phyloP scores from a whole-genome alignment of 2,888 invertebrate species.

The Barypeithes pellucidus region DNA sequence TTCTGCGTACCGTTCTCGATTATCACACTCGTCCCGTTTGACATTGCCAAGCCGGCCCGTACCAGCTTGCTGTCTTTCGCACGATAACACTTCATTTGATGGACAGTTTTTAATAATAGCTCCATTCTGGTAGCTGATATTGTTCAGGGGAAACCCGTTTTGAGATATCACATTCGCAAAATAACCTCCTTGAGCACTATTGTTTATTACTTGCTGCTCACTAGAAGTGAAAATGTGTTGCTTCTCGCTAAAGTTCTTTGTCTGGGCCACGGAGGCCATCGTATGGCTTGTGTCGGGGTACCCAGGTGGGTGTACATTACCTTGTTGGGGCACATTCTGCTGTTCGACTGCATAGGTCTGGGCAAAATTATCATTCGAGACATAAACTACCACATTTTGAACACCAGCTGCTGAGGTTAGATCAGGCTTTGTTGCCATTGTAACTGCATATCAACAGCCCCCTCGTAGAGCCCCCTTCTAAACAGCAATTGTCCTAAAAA shows the following conservation, averaged over 20 bases:
- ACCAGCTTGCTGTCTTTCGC: conserved; percentile 61
- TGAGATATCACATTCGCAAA: conserved; percentile 66
- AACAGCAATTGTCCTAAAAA: conserved; percentile 67
- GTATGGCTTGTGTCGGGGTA: conserved; percentile 63
- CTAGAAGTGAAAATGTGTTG: conserved; percentile 52
- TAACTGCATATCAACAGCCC: conserved; percentile 83
- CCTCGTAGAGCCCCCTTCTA: conserved; percentile 71
- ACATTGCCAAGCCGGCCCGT: conserved; percentile 60
- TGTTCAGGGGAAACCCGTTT: conserved; percentile 65
- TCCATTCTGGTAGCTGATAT: conserved; percentile 64
- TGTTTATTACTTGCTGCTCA: conserved; percentile 49
- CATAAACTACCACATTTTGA: conserved; percentile 75
- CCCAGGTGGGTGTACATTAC: conserved; percentile 69
- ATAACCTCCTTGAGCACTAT: conserved; percentile 56
- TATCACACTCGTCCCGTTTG: conserved; percentile 64
- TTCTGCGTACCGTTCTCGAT: conserved; percentile 53
- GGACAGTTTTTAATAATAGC: conserved; percentile 59
- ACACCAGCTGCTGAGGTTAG: conserved; percentile 75
- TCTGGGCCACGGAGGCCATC: conserved; percentile 65
- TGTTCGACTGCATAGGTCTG: conserved; percentile 72
- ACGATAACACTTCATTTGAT: conserved; percentile 61
- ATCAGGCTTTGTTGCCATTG: conserved; percentile 87
- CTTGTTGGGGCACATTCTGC: conserved; percentile 69
- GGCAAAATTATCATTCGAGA: conserved; percentile 74
- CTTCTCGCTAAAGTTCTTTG: conserved; percentile 49